Evolutionary conservation across 2,797 vertebrate genomes (phyloP), one percentile per base, ranked within the genome.

Genomic region (Manis pentadactyla): DNA sequence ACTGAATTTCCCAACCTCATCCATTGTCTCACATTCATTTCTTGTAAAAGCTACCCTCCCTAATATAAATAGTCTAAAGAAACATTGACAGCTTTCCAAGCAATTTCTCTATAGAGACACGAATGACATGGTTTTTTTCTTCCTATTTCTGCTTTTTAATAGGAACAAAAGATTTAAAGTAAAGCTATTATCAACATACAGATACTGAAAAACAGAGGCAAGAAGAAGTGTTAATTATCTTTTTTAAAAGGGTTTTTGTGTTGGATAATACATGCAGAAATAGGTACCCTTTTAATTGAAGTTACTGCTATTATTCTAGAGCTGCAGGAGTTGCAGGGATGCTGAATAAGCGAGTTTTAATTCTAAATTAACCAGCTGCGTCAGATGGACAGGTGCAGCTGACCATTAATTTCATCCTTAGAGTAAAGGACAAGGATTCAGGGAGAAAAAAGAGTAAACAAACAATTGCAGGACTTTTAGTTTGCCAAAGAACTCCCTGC

Each of bases 111-210:
- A 9, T 63, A 96, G 93, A 96, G 91, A 68, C 25, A 61, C 68
- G 94, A 96, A 96, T 94, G 55, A 61, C 75, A 93, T 75, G 49
- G n/a, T 49, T 96, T 91, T 93, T 75, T 92, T 95, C 86, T 90
- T 66, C 46, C 31, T 82, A 59, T 68, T 94, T 97, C 88, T 97
- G 93, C 37, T 90, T 96, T 96, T 96, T 93, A 96, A 95, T 91
- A 87, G 75, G 79, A 93, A 87, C 61, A 94, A 93, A 95, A 88
- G 94, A 93, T 93, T 95, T 96, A 96, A 97, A 94, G 87, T 71
- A 79, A 88, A 97, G 73, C 91, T 93, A n/a, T 79, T 94, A 97
- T 94, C 85, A 85, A 53, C 63, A 78, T 13, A 82, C 59, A 93
- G 46, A 95, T 92, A 92, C 59, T 90, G 34, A 89, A 96, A 90